Base-by-base conservation (phyloP, 2,797 vertebrate genomes). In the Oreochromis mossambicus region DNA sequence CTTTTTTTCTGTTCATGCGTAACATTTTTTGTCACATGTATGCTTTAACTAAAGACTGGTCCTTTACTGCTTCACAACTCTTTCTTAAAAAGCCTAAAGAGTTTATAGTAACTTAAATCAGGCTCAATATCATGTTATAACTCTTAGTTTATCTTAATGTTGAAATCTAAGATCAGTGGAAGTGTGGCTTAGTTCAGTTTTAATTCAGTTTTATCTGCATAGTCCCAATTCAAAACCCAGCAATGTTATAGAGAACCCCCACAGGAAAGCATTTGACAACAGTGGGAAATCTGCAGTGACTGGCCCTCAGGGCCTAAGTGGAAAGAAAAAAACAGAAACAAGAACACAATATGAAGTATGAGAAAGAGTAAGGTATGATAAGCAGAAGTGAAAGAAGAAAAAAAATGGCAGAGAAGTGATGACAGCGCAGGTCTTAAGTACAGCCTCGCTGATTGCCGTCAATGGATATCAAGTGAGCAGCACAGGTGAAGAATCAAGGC, bases 141-240 rank as follows among this genome's bases (percentile, higher is more conserved):
- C 34, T 36, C 34, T 3, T 38, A 66, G 34, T 66, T 38, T 66
- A 21, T 21, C 4, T 21, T 63, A 26, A 26, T 26, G 11, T n/a
- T 66, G 7, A 36, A 61, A 34, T 34, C 17, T 34, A 61, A 61
- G 32, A 0, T 34, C 17, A 61, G 32, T 61, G 32, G 19, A 61
- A 12, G 17, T 36, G 58, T 61, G 58, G 29, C 17, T 36, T 61
- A 7, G 6, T 61, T 32, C 10, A 0, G 32, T 61, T 61, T 61
- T 61, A 61, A 61, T 61, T 61, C 32, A 61, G 32, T n/a, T 61
- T 63, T 63, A 36, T 36, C 32, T 63, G 32, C 32, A 63, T 36
- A 36, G 11, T 0, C 29, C 3, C 9, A 63, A 36, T 63, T 63
- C 58, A 36, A 63, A 36, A 63, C 17, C 32, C 58, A 36, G 58